These are phyloP conservation scores for Anisognathus igniventris DNA, from an alignment of 2,797 vertebrate genomes.

Conservation along the genomic window DNA sequence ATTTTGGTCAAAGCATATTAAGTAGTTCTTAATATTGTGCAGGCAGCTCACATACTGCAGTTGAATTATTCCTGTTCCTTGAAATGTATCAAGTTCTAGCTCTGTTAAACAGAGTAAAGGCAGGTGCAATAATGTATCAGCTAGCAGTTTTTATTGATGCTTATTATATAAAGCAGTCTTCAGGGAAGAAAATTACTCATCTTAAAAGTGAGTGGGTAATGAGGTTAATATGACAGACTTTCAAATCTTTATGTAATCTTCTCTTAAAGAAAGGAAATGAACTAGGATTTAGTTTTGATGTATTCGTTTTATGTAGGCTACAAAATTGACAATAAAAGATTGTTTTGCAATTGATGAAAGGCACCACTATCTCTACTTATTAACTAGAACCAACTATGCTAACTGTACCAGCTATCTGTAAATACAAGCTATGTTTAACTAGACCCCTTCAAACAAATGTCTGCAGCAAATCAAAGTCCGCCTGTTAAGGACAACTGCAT, in stretches of 20 bases:
- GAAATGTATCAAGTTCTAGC: not conserved
- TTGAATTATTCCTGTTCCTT: not conserved
- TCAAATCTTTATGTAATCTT: not conserved
- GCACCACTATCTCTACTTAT: not conserved
- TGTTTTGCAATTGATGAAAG: not conserved
- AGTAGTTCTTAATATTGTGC: not conserved
- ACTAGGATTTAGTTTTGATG: not conserved
- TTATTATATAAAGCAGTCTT: not conserved
- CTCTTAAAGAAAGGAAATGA: not conserved
- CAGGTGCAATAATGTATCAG: not conserved
- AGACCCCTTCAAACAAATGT: not conserved
- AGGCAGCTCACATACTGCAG: not conserved
- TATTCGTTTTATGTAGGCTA: not conserved
- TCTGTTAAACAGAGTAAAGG: not conserved
- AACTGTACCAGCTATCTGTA: not conserved
- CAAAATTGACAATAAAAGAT: not conserved
- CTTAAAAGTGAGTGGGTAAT: not conserved
- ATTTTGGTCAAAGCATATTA: not conserved
- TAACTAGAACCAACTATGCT: not conserved
- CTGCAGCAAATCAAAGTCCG: conserved; percentile 12
- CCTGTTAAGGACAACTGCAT: not conserved
- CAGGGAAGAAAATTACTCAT: not conserved
- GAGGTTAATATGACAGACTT: conserved; percentile 10
- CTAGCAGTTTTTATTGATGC: not conserved
- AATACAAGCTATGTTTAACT: not conserved